Percentiles rank a stretch among this genome's conserved stretches.
These are phyloP conservation scores for Tetragonisca angustula DNA, from an alignment of 2,888 invertebrate genomes.

Conservation along the genomic window DNA sequence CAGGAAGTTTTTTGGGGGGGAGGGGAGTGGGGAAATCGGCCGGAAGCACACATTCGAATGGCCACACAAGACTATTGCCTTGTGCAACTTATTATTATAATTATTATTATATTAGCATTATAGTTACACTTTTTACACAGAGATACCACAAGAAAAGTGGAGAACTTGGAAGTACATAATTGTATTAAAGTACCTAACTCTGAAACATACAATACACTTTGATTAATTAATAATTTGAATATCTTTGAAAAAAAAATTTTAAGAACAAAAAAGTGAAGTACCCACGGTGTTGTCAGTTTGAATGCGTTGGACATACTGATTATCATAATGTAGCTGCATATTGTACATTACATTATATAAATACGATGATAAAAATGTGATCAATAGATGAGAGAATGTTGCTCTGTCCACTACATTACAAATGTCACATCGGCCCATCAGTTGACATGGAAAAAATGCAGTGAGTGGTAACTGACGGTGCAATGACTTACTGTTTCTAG, in stretches of 20 bases:
- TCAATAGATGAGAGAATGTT: constrained; percentile 77
- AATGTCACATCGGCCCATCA: constrained; percentile 70
- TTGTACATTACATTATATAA: constrained; percentile 82
- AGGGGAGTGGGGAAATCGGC: constrained; percentile 69
- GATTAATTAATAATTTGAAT: constrained; percentile 73
- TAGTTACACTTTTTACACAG: constrained; percentile 83
- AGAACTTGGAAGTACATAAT: constrained; percentile 77
- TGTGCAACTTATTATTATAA: constrained; percentile 80
- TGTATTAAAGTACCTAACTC: constrained; percentile 80
- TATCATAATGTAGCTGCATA: constrained; percentile 81
- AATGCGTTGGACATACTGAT: constrained; percentile 79
- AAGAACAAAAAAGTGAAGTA: constrained; percentile 63
- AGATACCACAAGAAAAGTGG: constrained; percentile 77
- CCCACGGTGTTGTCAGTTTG: constrained; percentile 78
- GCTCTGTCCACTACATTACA: constrained; percentile 77
- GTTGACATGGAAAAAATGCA: constrained; percentile 58
- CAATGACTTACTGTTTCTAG: constrained; percentile 72
- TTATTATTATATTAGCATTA: constrained; percentile 81
- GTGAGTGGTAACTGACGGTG: constrained; percentile 68
- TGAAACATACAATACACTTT: constrained; percentile 76
- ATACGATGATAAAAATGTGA: constrained; percentile 79
- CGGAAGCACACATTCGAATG: constrained; percentile 73
- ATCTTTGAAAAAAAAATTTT: constrained; percentile 64
- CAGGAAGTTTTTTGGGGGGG: constrained; percentile 67
- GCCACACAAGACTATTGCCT: constrained; percentile 81